Percentiles rank a stretch among this genome's conserved stretches.
Evolutionary conservation across 2,113 vertebrate genomes (phyloP).

Genomic region (Phocoena phocoena): DNA sequence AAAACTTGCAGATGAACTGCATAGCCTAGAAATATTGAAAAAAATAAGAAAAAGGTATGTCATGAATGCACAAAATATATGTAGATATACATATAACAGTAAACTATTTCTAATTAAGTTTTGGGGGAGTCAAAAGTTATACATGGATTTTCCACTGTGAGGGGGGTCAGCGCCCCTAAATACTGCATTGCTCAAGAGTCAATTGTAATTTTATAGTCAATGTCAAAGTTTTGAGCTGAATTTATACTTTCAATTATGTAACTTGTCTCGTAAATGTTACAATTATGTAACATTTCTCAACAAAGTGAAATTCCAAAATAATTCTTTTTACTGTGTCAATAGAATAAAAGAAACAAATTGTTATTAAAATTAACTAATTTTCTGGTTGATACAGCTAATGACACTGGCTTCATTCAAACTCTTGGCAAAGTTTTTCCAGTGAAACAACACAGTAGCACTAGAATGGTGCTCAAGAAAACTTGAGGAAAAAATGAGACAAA

Average conservation of each 20-base stretch:
- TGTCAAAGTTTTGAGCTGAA: neutral
- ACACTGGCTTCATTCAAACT: neutral
- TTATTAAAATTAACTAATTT: neutral
- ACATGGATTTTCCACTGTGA: neutral
- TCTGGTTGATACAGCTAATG: neutral
- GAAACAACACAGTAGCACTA: neutral
- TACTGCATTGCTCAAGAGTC: neutral
- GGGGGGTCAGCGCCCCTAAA: neutral
- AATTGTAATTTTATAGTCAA: neutral
- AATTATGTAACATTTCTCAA: neutral
- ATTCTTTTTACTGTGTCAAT: neutral
- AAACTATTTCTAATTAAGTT: neutral
- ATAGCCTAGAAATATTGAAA: neutral
- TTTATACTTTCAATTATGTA: neutral
- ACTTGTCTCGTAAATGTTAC: neutral
- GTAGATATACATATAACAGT: neutral
- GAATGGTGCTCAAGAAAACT: neutral
- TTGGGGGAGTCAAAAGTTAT: neutral
- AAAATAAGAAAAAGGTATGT: neutral
- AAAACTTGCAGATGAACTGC: neutral
- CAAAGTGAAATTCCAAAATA: neutral
- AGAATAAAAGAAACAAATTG: neutral
- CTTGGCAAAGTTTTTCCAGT: neutral
- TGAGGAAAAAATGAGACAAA: neutral
- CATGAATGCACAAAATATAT: neutral